Evolutionary conservation across 2,113 vertebrate species (phyloP), one percentile per base, ranked within the genome.

Genomic region (Notothenia rossii): DNA sequence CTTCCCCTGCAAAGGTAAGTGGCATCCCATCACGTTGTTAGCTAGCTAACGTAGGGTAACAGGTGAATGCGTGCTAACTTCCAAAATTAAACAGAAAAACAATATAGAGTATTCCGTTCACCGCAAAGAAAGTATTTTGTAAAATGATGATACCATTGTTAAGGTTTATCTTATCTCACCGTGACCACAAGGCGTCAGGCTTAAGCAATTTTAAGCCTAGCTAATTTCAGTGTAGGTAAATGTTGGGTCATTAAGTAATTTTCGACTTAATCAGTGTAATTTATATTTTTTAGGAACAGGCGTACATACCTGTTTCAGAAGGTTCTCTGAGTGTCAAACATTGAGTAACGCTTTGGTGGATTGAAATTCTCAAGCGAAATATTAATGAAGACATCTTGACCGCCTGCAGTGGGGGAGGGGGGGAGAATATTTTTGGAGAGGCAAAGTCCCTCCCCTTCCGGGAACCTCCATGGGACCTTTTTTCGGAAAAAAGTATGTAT

Each of bases 1-100:
- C 1, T 43, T 22, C 69, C 62, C 17, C 75, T 53, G 60, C 46
- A 53, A 80, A 86, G 85, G 89, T 87, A 64, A 86, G 84, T 74
- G 49, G 25, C 75, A 70, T 55, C 33, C 36, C 67, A 43, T 72
- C 40, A 40, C 15, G 1, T 7, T 29, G 20, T 25, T 11, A 45
- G 17, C 7, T 45, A 11, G 64, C 43, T 22, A 62, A 45, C 20
- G n/a, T 3, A 49, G 7, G 56, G 43, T 60, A n/a, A 70, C 65
- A 5, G 33, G 45, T 14, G 22, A 55, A 51, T 4, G 5, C n/a
- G 9, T n/a, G 17, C n/a, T 10, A 29, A 29, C 8, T 62, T 36
- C 13, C 2, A 20, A 1, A 11, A 2, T 22, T 66, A 48, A 11
- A 55, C 11, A 49, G 22, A 7, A 55, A 48, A 14, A 2, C 36